Evolutionary conservation across 2,797 vertebrate genomes (phyloP).

Genomic region (Poecilia velifera): DNA sequence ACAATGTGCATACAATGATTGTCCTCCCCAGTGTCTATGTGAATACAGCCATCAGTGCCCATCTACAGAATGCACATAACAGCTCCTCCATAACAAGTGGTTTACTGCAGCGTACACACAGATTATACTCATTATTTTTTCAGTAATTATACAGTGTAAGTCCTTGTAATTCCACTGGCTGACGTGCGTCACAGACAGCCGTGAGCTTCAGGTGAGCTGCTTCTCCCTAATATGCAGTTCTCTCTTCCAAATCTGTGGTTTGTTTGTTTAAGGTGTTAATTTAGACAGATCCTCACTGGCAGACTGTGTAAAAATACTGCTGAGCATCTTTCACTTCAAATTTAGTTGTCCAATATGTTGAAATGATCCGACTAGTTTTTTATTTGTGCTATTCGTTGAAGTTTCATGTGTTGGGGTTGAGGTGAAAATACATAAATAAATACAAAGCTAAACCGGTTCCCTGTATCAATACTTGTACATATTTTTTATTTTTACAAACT

Average conservation of each 20-base stretch:
- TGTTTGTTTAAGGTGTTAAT: neutral
- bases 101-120: neutral
- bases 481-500: neutral
- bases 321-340: neutral
- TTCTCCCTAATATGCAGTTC: neutral
- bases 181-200: neutral
- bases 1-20: neutral
- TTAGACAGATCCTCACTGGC: neutral
- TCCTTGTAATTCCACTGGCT: neutral
- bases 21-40: neutral
- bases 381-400: neutral
- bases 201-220: neutral
- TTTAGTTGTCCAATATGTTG: neutral
- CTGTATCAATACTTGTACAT: neutral
- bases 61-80: neutral
- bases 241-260: neutral
- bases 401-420: neutral
- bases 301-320: neutral
- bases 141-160: conserved; percentile 2
- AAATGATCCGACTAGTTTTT: neutral
- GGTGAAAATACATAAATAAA: neutral
- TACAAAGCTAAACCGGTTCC: neutral
- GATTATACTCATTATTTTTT: neutral
- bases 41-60: neutral
- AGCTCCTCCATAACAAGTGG: neutral